phyloP scores from a whole-genome alignment of 2,113 vertebrate genomes.

The Upupa epops region DNA sequence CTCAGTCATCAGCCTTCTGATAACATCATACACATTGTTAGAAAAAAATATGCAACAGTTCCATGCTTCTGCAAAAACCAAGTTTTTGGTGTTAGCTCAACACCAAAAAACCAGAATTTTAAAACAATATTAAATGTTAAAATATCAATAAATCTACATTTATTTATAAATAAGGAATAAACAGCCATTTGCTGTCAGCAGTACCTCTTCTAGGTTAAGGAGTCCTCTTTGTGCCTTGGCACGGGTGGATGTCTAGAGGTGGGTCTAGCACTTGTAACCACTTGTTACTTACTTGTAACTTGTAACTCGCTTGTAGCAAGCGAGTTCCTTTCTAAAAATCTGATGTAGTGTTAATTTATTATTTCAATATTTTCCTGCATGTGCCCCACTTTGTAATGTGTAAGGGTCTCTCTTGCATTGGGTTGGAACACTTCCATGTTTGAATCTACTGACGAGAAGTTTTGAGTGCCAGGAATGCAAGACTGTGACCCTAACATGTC shows the following conservation, averaged over 20 bases:
- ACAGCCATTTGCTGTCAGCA: neutral
- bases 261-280: neutral
- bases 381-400: neutral
- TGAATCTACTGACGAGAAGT: neutral
- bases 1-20: neutral
- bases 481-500: neutral
- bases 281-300: no score
- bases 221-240: neutral
- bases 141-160: no score
- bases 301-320: no score
- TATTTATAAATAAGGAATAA: neutral
- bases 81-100: neutral
- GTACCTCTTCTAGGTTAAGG: neutral
- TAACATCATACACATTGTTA: rapidly evolving
- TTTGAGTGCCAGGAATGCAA: neutral
- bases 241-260: neutral
- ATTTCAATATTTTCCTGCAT: neutral
- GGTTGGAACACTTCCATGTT: neutral
- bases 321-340: neutral
- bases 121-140: no score
- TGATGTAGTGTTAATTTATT: neutral
- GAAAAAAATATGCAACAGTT: neutral
- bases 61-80: neutral
- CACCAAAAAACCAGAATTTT: neutral
- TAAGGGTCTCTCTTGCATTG: neutral